Base-by-base conservation (phyloP, 2,888 invertebrate genomes). In the Tinea pellionella region DNA sequence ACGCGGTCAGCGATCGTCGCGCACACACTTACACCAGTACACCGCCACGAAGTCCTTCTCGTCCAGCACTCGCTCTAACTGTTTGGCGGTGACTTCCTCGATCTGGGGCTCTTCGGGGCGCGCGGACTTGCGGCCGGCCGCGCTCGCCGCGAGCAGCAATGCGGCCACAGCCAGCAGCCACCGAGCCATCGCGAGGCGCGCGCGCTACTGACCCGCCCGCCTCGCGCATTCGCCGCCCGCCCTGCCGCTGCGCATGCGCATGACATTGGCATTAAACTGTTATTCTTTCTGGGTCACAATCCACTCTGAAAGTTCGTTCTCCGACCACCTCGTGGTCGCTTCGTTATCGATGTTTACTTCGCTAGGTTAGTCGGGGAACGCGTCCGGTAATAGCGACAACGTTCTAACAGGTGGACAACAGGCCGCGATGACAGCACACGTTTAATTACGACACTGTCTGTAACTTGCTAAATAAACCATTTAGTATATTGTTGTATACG, bases 21-120 rank as follows among this genome's bases (percentile, higher is more conserved):
- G 6, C 24, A 24, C 24, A 64, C 89, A 95, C 96, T 96, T 94
- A 96, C 96, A 96, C 95, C 96, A 96, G 89, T 94, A 96, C 88
- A 96, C 96, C 80, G 96, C 96, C 82, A 96, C 95, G 90, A 94
- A 96, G 89, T 96, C 96, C 91, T 96, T 95, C 72, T 95, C 95
- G 84, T 92, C 91, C 80, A 96, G 91, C 73, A 96, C 90, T 80
- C 94, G 92, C 80, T 96, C 96, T 89, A 96, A 91, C 88, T 96
- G 95, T 88, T 96, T 96, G 80, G 94, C 92, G 86, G 94, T 95
- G 89, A 96, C 95, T 89, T 96, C 96, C 89, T 96, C 96, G 89
- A 96, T 96, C 88, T 94, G 92, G 80, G 95, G 91, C 77, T 93
- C 93, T 70, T 75, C 73, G 69, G 87, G 87, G 68, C 69, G 66